Percentiles rank a stretch among this genome's conserved stretches.
Evolutionary conservation across 1,140 invertebrate species (phyloP).

Genomic region (Laupala kohalensis): DNA sequence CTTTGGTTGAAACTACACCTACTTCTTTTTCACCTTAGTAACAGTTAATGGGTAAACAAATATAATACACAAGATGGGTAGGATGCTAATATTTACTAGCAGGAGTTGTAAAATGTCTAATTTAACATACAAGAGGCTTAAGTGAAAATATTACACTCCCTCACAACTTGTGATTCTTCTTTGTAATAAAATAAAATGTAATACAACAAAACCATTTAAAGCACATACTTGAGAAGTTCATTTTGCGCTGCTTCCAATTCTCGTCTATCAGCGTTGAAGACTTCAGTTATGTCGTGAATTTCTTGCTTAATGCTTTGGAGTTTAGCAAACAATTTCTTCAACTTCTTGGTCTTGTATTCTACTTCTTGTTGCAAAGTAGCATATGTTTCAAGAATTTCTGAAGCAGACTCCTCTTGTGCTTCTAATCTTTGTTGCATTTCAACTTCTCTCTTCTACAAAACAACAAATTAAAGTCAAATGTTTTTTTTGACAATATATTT

Average conservation of each 20-base stretch:
- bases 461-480: too few species aligned
- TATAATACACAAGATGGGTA: too few species aligned
- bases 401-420: constrained; percentile 73
- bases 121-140: too few species aligned
- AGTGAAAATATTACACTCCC: too few species aligned
- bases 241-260: constrained; percentile 70
- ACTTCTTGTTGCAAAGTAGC: constrained; percentile 81
- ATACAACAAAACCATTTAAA: not conserved
- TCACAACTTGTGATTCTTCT: not conserved
- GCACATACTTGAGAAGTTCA: constrained; percentile 51
- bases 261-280: constrained; percentile 63
- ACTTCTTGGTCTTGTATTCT: constrained; percentile 80
- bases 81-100: too few species aligned
- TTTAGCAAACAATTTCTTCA: constrained; percentile 57
- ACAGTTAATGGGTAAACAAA: too few species aligned
- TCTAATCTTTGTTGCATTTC: constrained; percentile 81
- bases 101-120: too few species aligned
- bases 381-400: constrained; percentile 73
- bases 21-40: too few species aligned
- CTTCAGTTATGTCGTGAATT: constrained; percentile 68
- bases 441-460: constrained; percentile 43
- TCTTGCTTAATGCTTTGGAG: constrained; percentile 50
- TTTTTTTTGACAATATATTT: too few species aligned
- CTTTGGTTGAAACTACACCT: too few species aligned
- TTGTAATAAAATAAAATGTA: not conserved